phyloP scores from a whole-genome alignment of 2,888 invertebrate species.

The Tetanocera ferruginea region DNA sequence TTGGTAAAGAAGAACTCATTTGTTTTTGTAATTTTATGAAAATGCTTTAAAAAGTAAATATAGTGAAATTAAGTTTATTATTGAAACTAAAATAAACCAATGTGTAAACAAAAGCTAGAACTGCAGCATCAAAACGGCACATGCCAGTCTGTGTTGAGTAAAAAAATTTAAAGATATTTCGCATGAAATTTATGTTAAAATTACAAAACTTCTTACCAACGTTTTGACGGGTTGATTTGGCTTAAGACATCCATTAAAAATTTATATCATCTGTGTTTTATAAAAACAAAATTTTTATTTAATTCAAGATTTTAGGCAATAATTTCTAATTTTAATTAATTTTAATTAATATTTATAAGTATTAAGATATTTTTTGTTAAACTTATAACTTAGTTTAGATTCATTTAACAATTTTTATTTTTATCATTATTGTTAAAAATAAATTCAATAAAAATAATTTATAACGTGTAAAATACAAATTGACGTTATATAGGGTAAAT shows the following conservation, averaged over 20 bases:
- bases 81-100: slow-evolving; percentile 3
- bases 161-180: too few relatives aligned
- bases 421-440: neutral
- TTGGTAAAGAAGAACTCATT: neutral
- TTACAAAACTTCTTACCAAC: too few relatives aligned
- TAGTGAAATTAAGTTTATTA: slow-evolving; percentile 1
- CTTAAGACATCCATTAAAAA: neutral
- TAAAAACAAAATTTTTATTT: slow-evolving; percentile 35
- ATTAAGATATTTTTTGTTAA: neutral
- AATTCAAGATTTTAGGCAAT: slow-evolving; percentile 13
- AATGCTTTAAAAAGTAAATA: neutral
- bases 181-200: too few relatives aligned
- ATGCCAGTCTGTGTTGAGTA: too few relatives aligned
- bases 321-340: slow-evolving; percentile 5
- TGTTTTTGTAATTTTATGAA: neutral
- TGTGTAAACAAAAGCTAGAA: slow-evolving; percentile 8
- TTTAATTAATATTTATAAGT: slow-evolving; percentile 13
- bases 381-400: neutral
- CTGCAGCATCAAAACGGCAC: neutral
- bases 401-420: neutral
- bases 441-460: neutral
- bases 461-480: too few relatives aligned
- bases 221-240: too few relatives aligned
- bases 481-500: too few relatives aligned
- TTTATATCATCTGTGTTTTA: neutral